These are phyloP conservation scores for Sebastes paucispinis DNA, from an alignment of 2,797 vertebrate species.

Conservation along the genomic window DNA sequence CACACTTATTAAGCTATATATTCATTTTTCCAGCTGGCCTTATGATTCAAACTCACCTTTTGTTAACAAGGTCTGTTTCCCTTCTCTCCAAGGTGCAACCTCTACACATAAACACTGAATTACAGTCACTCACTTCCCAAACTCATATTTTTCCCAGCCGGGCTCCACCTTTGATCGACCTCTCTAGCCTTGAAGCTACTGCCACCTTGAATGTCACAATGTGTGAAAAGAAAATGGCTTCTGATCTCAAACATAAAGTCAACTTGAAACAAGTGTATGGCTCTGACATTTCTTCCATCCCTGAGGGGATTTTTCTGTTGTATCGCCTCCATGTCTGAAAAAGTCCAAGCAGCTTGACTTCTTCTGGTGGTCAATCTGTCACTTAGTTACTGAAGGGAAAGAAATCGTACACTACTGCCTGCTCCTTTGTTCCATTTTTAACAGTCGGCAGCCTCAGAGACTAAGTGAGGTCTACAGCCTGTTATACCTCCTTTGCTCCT, in stretches of 20 bases:
- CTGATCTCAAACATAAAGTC: conserved; percentile 29
- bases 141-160: not conserved
- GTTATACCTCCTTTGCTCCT: conserved; percentile 2
- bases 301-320: conserved; percentile 24
- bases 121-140: not conserved
- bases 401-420: not conserved
- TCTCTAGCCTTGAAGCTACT: conserved; percentile 21
- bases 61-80: not conserved
- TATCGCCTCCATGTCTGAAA: conserved; percentile 10
- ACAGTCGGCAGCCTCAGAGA: not conserved
- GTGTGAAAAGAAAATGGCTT: conserved; percentile 10
- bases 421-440: conserved; percentile 7
- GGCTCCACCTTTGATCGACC: not conserved
- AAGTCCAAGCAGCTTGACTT: conserved; percentile 11
- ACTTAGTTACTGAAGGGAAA: conserved; percentile 5
- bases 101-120: not conserved
- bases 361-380: conserved; percentile 37
- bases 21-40: not conserved
- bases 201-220: not conserved
- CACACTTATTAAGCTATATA: not conserved
- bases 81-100: not conserved
- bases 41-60: not conserved
- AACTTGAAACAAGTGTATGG: conserved; percentile 12
- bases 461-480: not conserved
- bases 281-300: conserved; percentile 33